phyloP scores from a whole-genome alignment of 2,113 vertebrate species.

The Amphiprion percula region DNA sequence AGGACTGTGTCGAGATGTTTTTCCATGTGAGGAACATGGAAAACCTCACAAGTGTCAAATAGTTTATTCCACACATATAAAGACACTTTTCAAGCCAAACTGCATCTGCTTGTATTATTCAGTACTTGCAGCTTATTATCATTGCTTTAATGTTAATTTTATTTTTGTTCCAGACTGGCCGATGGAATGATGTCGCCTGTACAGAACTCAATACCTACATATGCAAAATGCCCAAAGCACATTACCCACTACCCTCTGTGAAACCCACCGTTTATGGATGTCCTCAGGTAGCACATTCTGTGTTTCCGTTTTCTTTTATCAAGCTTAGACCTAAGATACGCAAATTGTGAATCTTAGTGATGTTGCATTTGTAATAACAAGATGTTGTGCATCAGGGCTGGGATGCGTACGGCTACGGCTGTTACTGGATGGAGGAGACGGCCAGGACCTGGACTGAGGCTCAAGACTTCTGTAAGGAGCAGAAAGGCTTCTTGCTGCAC shows the following conservation, averaged over 20 bases:
- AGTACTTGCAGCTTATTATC: too few species aligned
- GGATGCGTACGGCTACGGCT: conserved; percentile 83
- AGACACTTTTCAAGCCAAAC: too few species aligned
- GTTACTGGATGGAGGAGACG: conserved; percentile 84
- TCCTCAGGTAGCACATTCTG: conserved; percentile 69
- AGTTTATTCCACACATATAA: too few species aligned
- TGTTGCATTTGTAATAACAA: neutral
- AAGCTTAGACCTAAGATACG: neutral
- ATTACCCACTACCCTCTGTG: conserved; percentile 83
- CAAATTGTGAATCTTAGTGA: neutral
- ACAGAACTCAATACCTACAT: conserved; percentile 83
- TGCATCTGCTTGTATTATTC: too few species aligned
- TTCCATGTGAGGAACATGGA: conserved; percentile 66
- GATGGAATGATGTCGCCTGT: conserved; percentile 85
- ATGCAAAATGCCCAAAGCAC: conserved; percentile 83
- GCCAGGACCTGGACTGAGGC: conserved; percentile 77
- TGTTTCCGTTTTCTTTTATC: neutral
- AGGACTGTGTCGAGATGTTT: conserved; percentile 85
- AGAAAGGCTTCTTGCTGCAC: conserved; percentile 77
- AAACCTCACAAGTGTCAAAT: neutral
- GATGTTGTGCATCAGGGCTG: conserved; percentile 76
- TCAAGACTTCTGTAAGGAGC: conserved; percentile 76
- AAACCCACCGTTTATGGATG: conserved; percentile 83
- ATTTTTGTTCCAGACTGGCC: conserved; percentile 72
- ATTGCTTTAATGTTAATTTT: neutral